Evolutionary conservation across 1,140 invertebrate species (phyloP).

Genomic region (Achroia grisella): DNA sequence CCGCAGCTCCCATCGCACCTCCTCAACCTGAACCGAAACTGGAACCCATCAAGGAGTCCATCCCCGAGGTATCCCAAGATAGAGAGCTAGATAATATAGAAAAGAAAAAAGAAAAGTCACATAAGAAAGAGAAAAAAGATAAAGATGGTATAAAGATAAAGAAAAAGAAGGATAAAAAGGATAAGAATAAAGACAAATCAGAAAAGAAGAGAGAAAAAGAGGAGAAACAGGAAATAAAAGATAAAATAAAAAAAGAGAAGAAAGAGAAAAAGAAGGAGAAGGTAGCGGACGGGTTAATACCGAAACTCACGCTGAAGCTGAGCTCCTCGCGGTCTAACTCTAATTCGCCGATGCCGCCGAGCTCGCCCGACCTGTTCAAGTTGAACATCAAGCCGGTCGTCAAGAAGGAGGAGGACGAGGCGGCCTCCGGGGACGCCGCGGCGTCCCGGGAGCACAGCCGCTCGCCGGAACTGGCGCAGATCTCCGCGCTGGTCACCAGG

Average conservation of each 20-base stretch:
- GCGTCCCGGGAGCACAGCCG: slow-evolving; percentile 74
- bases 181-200: slow-evolving; percentile 76
- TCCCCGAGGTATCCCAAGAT: slow-evolving; percentile 42
- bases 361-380: slow-evolving; percentile 79
- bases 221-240: slow-evolving; percentile 76
- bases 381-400: slow-evolving; percentile 84
- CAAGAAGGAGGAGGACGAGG: slow-evolving; percentile 76
- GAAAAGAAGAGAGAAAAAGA: slow-evolving; percentile 75
- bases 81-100: slow-evolving; percentile 68
- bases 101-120: slow-evolving; percentile 79
- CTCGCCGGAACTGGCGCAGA: slow-evolving; percentile 86
- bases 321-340: slow-evolving; percentile 71
- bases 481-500: slow-evolving; percentile 85
- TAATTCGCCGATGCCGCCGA: slow-evolving; percentile 77
- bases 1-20: slow-evolving; percentile 20
- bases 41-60: slow-evolving; percentile 16
- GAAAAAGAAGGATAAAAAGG: slow-evolving; percentile 87
- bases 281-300: slow-evolving; percentile 74
- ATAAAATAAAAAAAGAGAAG: slow-evolving; percentile 75
- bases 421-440: slow-evolving; percentile 40
- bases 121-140: slow-evolving; percentile 82
- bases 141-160: slow-evolving; percentile 79
- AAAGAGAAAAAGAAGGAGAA: slow-evolving; percentile 78
- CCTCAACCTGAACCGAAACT: slow-evolving; percentile 24
- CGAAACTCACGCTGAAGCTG: slow-evolving; percentile 88